Evolutionary conservation across 2,888 invertebrate species (phyloP).

Genomic region (Eulithis testata): DNA sequence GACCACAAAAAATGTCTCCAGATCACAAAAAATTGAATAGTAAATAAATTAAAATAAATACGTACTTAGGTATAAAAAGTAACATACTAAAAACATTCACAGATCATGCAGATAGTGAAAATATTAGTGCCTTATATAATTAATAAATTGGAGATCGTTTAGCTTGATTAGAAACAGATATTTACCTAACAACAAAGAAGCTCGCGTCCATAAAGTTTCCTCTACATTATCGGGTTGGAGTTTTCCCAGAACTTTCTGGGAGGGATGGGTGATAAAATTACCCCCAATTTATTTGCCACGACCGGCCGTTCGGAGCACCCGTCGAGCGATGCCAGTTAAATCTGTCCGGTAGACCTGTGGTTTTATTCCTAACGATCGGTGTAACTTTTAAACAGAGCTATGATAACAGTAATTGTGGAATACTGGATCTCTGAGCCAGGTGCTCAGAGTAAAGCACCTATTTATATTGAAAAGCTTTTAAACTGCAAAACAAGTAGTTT

Average conservation of each 20-base stretch:
- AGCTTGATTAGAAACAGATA: constrained; percentile 19
- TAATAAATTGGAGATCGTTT: background rate
- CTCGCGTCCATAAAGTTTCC: constrained; percentile 40
- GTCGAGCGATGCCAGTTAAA: constrained; percentile 55
- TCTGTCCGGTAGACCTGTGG: constrained; percentile 38
- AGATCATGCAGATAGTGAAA: too few relatives aligned
- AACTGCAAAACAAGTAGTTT: too few relatives aligned
- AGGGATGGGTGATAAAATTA: constrained; percentile 71
- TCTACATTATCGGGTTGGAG: constrained; percentile 51
- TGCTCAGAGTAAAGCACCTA: too few relatives aligned
- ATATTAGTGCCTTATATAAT: too few relatives aligned
- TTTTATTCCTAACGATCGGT: constrained; percentile 24
- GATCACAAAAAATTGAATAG: too few relatives aligned
- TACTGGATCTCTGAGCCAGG: too few relatives aligned
- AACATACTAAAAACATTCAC: too few relatives aligned
- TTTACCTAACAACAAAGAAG: constrained; percentile 36
- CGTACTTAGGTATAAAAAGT: too few relatives aligned
- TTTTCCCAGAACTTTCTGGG: constrained; percentile 54
- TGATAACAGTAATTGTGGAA: background rate
- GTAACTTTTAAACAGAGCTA: constrained; percentile 12
- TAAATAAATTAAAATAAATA: too few relatives aligned
- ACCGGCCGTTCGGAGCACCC: constrained; percentile 69
- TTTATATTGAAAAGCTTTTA: too few relatives aligned
- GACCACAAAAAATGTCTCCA: too few relatives aligned
- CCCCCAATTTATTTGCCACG: constrained; percentile 64